phyloP scores from a whole-genome alignment of 2,113 vertebrate species.

The Melierax canorus region DNA sequence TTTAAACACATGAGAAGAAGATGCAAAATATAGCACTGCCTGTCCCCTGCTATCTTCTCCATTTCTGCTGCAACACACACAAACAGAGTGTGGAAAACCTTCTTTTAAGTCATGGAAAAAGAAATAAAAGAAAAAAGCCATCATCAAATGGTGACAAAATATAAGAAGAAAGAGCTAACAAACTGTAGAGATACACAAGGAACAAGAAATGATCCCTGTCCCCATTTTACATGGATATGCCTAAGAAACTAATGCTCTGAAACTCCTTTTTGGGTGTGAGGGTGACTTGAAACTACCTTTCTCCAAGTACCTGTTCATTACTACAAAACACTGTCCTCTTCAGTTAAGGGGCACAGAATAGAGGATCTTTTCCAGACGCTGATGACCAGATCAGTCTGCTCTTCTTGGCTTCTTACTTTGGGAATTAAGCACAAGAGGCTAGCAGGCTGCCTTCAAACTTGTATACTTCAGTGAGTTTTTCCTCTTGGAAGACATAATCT shows the following conservation, averaged over 20 bases:
- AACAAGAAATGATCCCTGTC: background rate
- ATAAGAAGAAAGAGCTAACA: background rate
- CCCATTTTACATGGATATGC: background rate
- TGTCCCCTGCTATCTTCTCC: background rate
- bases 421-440: background rate
- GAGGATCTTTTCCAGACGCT: background rate
- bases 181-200: background rate
- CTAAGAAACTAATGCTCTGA: background rate
- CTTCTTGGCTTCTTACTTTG: background rate
- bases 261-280: background rate
- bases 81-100: background rate
- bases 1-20: background rate
- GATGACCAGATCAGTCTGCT: background rate
- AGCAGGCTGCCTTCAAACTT: background rate
- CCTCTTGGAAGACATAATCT: background rate
- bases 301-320: background rate
- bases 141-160: background rate
- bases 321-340: background rate
- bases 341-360: background rate
- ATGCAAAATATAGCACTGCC: background rate
- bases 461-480: background rate
- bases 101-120: background rate
- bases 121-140: background rate
- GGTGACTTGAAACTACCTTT: background rate
- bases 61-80: background rate